Percentiles rank a stretch among this genome's conserved stretches.
Conservation (phyloP, 2,113 vertebrate genomes). For the Periophthalmus modestus region DNA sequence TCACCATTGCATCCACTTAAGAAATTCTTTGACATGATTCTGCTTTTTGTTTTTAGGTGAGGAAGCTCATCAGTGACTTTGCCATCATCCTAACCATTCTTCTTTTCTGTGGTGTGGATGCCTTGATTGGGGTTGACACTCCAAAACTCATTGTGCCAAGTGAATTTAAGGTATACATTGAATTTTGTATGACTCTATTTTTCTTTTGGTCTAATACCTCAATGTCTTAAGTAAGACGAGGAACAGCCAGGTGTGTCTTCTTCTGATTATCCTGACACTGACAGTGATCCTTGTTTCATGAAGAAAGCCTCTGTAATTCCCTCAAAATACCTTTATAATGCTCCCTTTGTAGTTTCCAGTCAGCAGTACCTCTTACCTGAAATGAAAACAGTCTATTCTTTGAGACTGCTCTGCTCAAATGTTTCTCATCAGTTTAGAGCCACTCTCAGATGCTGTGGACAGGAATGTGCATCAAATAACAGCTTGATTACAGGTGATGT, state of each 20-base stretch:
- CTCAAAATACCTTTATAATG: conserved; percentile 39
- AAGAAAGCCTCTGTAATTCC: conserved; percentile 36
- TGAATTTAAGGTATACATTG: conserved; percentile 89
- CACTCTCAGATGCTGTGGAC: background rate
- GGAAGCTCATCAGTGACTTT: conserved; percentile 97
- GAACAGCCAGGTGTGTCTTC: conserved; percentile 14
- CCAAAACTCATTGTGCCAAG: conserved; percentile 97
- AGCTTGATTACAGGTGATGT: conserved; percentile 52
- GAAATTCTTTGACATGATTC: background rate
- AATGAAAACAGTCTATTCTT: conserved; percentile 10
- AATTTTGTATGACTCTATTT: background rate
- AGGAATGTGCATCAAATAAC: conserved; percentile 43
- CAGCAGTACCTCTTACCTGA: background rate
- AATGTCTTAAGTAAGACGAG: background rate
- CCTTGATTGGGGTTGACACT: conserved; percentile 92
- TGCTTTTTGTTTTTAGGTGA: conserved; percentile 77
- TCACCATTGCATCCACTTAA: too few relatives aligned
- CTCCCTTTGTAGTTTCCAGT: conserved; percentile 40
- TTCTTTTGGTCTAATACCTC: background rate
- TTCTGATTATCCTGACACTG: conserved; percentile 34
- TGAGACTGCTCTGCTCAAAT: conserved; percentile 24
- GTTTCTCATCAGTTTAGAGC: conserved; percentile 20
- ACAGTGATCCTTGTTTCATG: conserved; percentile 37
- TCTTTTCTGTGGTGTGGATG: conserved; percentile 94
- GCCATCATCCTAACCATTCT: conserved; percentile 95